Conservation (phyloP, 1,140 invertebrate species). For the Nilaparvata lugens region DNA sequence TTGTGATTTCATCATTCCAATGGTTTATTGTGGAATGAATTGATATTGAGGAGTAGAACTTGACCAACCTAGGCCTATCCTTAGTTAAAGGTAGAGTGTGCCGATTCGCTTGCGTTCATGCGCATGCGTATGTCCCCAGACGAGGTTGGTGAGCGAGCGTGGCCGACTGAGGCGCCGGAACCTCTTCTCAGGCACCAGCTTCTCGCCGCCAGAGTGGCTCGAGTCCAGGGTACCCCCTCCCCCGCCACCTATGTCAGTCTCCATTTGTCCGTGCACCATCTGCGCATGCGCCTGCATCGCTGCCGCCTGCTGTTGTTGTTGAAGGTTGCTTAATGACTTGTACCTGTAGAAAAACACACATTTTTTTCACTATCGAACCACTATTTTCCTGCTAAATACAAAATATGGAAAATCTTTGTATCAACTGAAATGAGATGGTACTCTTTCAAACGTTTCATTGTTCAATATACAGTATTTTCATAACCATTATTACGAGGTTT, state of each 20-base stretch:
- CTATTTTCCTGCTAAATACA: no score
- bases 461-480: no score
- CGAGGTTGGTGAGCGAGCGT: conserved; percentile 71
- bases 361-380: no score
- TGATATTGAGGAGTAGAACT: no score
- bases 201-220: conserved; percentile 69
- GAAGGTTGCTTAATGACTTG: conserved; percentile 69
- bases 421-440: no score
- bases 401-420: no score
- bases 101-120: conserved; percentile 36
- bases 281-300: no score
- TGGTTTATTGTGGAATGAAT: no score
- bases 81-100: conserved; percentile 28
- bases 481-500: no score
- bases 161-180: conserved; percentile 34
- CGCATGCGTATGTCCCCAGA: conserved; percentile 63
- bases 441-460: no score
- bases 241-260: conserved; percentile 39
- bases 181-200: conserved; percentile 71
- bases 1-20: no score
- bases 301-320: conserved; percentile 35
- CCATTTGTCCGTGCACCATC: no score
- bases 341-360: conserved; percentile 38
- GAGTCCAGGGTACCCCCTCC: conserved; percentile 71
- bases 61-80: background rate